Evolutionary conservation across 2,888 invertebrate species (phyloP), one percentile per base, ranked within the genome.

Genomic region (Muschampia plurimacula): DNA sequence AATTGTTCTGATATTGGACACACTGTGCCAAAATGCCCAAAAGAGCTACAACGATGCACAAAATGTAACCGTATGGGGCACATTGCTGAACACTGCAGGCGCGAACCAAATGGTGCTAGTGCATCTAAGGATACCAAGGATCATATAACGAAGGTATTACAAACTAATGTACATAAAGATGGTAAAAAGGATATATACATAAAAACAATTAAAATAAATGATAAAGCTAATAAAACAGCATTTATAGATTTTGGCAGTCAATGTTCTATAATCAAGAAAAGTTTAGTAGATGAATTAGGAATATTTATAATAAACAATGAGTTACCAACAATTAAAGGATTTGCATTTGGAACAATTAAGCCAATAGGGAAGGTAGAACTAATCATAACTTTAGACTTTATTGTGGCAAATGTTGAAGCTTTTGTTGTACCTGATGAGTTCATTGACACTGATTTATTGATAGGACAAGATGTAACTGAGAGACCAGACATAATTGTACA

Each of bases 221-320:
- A 44, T 46, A 15, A 12, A 12, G 22, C 22, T 22, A 63, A 70
- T 46, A 55, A 52, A 62, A 36, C 46, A 22, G 74, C 69, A 2
- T 77, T 64, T 60, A 66, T 77, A 2, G 75, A 77, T 64, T 74
- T 77, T n/a, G 77, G 77, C 4, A 77, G 77, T 49, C 66, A 77
- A 36, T 75, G 74, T 15, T 68, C 75, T 1, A 46, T 77, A n/a
- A 66, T 75, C 15, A 71, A 67, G 13, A 10, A 8, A 10, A 44
- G 44, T 4, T 69, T 36, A 4, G 15, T 65, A n/a, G 62, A 41
- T 32, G 8, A 59, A 28, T n/a, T 70, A 6, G 49, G 59, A 28
- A n/a, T 64, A 41, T 12, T 41, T 13, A 15, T 71, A 12, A 9
- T 12, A 44, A 28, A 13, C 12, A 15, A 57, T 5, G 28, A 39